Evolutionary conservation across 2,113 vertebrate genomes (phyloP).

Genomic region (Paramormyrops kingsleyae): DNA sequence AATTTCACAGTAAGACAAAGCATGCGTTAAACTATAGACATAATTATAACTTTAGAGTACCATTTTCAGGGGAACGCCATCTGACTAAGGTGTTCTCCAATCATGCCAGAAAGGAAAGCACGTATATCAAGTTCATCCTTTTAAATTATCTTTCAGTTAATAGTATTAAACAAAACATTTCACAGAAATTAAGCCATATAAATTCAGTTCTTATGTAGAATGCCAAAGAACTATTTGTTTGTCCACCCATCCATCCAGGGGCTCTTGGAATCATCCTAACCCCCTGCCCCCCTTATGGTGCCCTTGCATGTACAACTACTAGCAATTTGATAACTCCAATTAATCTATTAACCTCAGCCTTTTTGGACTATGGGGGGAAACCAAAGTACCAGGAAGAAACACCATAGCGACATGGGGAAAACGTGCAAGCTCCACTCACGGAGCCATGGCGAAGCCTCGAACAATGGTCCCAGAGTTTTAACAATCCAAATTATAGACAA

Average conservation of each 20-base stretch:
- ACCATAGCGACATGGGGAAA: background rate
- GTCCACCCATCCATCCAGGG: too few species aligned
- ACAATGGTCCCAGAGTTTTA: background rate
- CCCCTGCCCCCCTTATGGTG: too few species aligned
- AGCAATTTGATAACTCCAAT: background rate
- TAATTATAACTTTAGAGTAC: background rate
- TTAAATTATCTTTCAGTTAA: background rate
- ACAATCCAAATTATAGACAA: background rate
- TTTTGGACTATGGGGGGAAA: background rate
- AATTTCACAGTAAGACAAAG: background rate
- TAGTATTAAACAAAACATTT: background rate
- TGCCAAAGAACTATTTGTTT: too few species aligned
- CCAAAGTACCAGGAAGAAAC: background rate
- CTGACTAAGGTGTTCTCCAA: background rate
- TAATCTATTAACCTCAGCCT: background rate
- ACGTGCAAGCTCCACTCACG: background rate
- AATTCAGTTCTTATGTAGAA: too few species aligned
- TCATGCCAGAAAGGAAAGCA: background rate
- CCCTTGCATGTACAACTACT: background rate
- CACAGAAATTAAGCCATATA: too few species aligned
- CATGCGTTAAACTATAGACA: background rate
- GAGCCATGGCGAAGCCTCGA: background rate
- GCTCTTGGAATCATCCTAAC: too few species aligned
- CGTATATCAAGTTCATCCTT: background rate
- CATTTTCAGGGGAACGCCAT: background rate